Base-by-base conservation (phyloP, 2,888 invertebrate genomes). In the Bursaphelenchus okinawaensis region DNA sequence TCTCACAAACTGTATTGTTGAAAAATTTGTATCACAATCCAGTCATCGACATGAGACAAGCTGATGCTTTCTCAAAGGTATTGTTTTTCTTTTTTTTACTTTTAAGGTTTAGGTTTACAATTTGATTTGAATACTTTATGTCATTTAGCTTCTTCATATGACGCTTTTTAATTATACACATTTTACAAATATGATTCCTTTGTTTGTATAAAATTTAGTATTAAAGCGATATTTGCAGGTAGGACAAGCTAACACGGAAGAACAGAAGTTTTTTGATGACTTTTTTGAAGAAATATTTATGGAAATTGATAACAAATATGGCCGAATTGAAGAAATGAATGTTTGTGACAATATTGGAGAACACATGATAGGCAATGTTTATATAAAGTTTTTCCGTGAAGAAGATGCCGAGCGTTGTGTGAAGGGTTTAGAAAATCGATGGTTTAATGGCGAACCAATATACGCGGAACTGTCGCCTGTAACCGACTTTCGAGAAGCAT, bases 271-370 rank as follows among this genome's bases (percentile, higher is more conserved):
- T 87, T 96, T 94, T 84, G 96, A 96, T 83, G 95, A 96, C 83
- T 96, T 98, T 85, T 96, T 95, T 84, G 95, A 96, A 86, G 96
- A 96, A 86, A 93, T 98, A 0, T 96, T 95, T 86, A 92, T 93
- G 1, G 96, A 98, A 84, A 91, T 74, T 55, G 67, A 68, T 19
- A 56, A 69, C 16, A 72, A 78, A 86, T 98, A 98, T 85, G 98
- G 98, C 0, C 95, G 96, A 86, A 96, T 98, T 80, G 98, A 99
- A 85, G 98, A 99, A 85, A 96, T 98, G 94, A 98, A 98, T 86
- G 95, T 99, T 1, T 99, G 98, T 85, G 98, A 98, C 85, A 99
- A 99, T 85, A 88, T 98, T 68, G 79, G 73, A 50, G 74, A 75
- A 62, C 75, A 73, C 62, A 87, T 98, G 71, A 95, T 98, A 51